These are phyloP conservation scores for Grammomys dolichurus DNA, from an alignment of 2,113 vertebrate species.

Conservation along the genomic window DNA sequence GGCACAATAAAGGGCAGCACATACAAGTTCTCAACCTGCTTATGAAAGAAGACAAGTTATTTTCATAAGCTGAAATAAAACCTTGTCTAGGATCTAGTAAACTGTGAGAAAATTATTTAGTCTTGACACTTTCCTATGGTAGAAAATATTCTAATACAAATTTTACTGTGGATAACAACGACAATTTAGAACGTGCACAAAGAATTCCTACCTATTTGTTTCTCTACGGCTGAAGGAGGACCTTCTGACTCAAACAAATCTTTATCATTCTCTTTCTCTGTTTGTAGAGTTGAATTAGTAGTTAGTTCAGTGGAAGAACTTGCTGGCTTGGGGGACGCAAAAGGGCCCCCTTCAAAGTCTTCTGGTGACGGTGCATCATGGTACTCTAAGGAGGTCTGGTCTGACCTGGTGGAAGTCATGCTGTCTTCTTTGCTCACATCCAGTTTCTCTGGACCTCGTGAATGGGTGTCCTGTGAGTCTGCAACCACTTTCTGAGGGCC, in stretches of 20 bases:
- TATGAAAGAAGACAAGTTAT: background rate
- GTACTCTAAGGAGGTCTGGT: slow-evolving; percentile 92
- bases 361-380: slow-evolving; percentile 89
- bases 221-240: slow-evolving; percentile 32
- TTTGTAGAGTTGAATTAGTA: slow-evolving; percentile 16
- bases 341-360: slow-evolving; percentile 84
- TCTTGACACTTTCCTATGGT: background rate
- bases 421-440: slow-evolving; percentile 85
- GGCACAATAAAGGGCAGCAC: background rate
- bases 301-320: slow-evolving; percentile 62
- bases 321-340: slow-evolving; percentile 79
- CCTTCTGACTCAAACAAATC: slow-evolving; percentile 40
- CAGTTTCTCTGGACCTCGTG: slow-evolving; percentile 78
- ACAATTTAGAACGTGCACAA: background rate
- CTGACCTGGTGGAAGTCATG: slow-evolving; percentile 86
- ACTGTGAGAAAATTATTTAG: background rate
- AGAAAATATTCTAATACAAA: background rate
- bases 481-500: slow-evolving; percentile 64
- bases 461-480: slow-evolving; percentile 61
- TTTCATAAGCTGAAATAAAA: background rate
- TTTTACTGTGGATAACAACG: background rate
- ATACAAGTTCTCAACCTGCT: background rate
- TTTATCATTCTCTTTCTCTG: slow-evolving; percentile 59
- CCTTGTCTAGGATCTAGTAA: background rate
- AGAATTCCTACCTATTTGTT: slow-evolving; percentile 79